Conservation (phyloP, 2,113 vertebrate species). For the Scytalopus superciliaris region DNA sequence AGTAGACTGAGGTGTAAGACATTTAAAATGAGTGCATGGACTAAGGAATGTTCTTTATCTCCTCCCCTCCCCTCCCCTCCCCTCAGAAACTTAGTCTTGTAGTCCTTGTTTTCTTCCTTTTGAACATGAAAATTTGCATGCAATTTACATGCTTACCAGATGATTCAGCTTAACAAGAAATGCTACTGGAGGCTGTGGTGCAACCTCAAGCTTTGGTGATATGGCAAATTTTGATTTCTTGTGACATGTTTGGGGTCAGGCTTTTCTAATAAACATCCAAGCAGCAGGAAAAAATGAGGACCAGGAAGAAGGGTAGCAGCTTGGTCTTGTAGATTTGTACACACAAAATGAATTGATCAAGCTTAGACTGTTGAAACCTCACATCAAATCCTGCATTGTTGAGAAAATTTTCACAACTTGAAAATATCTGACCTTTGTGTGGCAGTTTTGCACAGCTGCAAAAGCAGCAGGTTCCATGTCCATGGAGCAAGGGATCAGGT, state of each 20-base stretch:
- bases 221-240: neutral
- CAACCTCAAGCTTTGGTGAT: neutral
- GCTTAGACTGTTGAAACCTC: neutral
- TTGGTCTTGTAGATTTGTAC: neutral
- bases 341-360: neutral
- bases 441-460: neutral
- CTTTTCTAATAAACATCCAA: neutral
- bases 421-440: neutral
- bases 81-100: neutral
- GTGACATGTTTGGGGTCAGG: neutral
- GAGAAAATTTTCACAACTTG: neutral
- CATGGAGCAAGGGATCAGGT: neutral
- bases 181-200: neutral
- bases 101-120: neutral
- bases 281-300: neutral
- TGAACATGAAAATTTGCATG: neutral
- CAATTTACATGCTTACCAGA: neutral
- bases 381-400: neutral
- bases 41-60: neutral
- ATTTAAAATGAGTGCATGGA: neutral
- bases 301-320: neutral
- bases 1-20: neutral
- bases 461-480: neutral
- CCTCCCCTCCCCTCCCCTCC: neutral
- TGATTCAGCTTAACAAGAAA: neutral